Conservation (phyloP, 2,888 invertebrate genomes). For the Cryptus armator region DNA sequence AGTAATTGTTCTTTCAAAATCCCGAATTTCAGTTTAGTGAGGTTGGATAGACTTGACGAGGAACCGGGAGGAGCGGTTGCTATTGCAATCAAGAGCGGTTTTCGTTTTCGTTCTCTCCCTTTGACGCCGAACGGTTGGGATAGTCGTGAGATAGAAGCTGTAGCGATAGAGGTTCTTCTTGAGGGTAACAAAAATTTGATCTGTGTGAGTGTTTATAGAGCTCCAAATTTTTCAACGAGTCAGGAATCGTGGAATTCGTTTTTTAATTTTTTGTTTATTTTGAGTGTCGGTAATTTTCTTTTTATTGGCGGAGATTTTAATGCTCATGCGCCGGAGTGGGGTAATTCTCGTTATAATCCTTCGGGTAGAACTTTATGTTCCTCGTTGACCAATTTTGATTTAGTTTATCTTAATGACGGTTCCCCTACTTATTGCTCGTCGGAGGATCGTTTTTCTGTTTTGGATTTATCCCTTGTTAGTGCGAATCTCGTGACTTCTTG, state of each 20-base stretch:
- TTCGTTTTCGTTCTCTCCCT: too few relatives aligned
- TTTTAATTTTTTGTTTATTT: not conserved
- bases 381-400: too few relatives aligned
- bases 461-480: not conserved
- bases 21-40: too few relatives aligned
- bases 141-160: not conserved
- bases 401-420: not conserved
- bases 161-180: not conserved
- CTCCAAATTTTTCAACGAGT: not conserved
- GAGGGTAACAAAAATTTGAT: not conserved
- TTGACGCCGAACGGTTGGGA: not conserved
- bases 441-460: not conserved
- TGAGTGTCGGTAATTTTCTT: not conserved
- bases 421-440: not conserved
- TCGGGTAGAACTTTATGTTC: not conserved
- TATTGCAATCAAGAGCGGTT: not conserved
- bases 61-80: too few relatives aligned
- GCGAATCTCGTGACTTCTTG: not conserved
- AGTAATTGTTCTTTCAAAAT: too few relatives aligned
- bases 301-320: not conserved
- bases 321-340: not conserved
- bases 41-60: too few relatives aligned
- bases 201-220: constrained; percentile 10
- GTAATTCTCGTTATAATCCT: not conserved
- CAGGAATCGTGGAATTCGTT: not conserved